Evolutionary conservation across 2,888 invertebrate species (phyloP), one percentile per base, ranked within the genome.

Genomic region (Drosophila limbata): DNA sequence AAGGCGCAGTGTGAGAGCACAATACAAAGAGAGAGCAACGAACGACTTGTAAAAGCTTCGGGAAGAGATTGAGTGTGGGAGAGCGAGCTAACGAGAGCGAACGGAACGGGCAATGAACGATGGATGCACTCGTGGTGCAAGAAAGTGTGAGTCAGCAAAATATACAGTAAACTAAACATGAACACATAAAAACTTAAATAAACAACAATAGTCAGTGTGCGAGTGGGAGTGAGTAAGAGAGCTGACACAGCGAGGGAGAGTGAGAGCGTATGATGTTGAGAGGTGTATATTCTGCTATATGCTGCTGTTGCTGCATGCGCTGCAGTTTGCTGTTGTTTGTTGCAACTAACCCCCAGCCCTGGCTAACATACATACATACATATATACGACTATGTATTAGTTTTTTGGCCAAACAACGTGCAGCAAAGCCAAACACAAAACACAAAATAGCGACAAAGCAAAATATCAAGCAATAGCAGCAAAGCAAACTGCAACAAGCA

Each of bases 151-250:
- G 81, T 73, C 75, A 72, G 82, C 78, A 68, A 83, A 83, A 81
- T 85, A 79, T 87, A 85, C 85, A 75, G 88, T 88, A 86, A 86
- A 82, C 85, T 86, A 86, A 86, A 88, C 84, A 85, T 80, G 86
- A 84, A 78, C 88, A 84, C 84, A 84, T 87, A 84, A 84, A 84
- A 88, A 88, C 86, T 86, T 86, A 86, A 86, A 88, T 86, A 86
- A 86, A 86, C 86, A 86, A 86, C 88, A 86, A 88, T 86, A 86
- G 86, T 52, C 73, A 50, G 63, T 52, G 52, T 42, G 61, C 17
- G 51, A 33, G 77, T 13, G 55, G 25, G 50, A 64, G 51, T 45
- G 48, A 48, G 55, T 33, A 40, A 47, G 71, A 13, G 51, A 69
- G 70, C 35, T 35, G 13, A 4, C 25, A 35, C 1, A n/a, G 79